phyloP scores from a whole-genome alignment of 2,797 vertebrate genomes.

The Gephyroberyx darwinii region DNA sequence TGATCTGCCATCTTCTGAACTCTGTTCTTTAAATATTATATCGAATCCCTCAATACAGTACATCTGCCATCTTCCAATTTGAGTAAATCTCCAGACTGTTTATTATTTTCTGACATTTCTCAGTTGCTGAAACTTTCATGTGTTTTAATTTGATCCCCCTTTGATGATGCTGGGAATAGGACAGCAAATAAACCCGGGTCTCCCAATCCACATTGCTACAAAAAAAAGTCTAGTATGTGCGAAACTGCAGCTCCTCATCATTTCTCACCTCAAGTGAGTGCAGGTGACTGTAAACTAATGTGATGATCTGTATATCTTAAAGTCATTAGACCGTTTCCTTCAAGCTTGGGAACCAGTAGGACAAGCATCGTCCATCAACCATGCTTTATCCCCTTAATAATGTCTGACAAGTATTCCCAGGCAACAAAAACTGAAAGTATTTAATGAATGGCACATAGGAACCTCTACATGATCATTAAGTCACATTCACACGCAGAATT shows the following conservation, averaged over 20 bases:
- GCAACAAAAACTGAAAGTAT: slow-evolving; percentile 57
- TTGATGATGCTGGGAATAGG: slow-evolving; percentile 52
- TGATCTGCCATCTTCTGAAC: not conserved
- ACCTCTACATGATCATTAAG: slow-evolving; percentile 62
- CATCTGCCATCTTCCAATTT: slow-evolving; percentile 14
- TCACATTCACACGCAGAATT: slow-evolving; percentile 51
- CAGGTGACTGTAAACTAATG: slow-evolving; percentile 58
- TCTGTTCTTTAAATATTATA: slow-evolving; percentile 28
- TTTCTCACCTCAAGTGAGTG: slow-evolving; percentile 50
- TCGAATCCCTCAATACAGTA: slow-evolving; percentile 21
- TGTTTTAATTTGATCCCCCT: slow-evolving; percentile 66
- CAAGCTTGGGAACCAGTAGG: slow-evolving; percentile 45
- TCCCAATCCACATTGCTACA: slow-evolving; percentile 1
- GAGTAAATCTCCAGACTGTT: slow-evolving; percentile 44
- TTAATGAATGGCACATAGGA: slow-evolving; percentile 65
- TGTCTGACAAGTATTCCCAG: slow-evolving; percentile 71
- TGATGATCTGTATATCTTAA: slow-evolving; percentile 57
- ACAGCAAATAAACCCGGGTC: slow-evolving; percentile 25
- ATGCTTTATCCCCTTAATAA: slow-evolving; percentile 62
- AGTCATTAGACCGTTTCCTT: slow-evolving; percentile 62
- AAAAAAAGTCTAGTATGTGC: not conserved
- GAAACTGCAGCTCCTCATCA: slow-evolving; percentile 31
- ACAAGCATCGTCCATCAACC: slow-evolving; percentile 60
- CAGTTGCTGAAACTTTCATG: slow-evolving; percentile 38
- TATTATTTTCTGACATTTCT: slow-evolving; percentile 15